These are phyloP conservation scores for Sandelia bainsii DNA, from an alignment of 2,797 vertebrate genomes.

Conservation along the genomic window DNA sequence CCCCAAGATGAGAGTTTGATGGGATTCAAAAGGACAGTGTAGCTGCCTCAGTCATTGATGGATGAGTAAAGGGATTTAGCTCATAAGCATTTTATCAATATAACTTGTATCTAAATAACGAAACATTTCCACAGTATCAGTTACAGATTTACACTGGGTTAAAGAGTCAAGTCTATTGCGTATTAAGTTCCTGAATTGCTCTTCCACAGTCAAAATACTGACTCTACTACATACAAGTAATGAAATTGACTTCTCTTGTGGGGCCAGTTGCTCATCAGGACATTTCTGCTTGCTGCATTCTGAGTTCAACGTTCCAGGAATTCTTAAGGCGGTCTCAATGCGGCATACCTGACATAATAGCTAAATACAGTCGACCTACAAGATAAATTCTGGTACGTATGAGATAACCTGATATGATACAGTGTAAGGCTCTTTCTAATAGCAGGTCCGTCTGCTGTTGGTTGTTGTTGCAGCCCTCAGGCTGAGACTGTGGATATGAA, in stretches of 20 bases:
- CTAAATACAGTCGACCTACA: background rate
- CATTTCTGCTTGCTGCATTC: slow-evolving; percentile 12
- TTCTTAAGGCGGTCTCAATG: background rate
- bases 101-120: slow-evolving; percentile 27
- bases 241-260: slow-evolving; percentile 17
- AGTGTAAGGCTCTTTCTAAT: slow-evolving; percentile 7
- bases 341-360: background rate
- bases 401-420: background rate
- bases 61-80: slow-evolving; percentile 43
- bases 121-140: slow-evolving; percentile 47
- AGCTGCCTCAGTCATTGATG: slow-evolving; percentile 42
- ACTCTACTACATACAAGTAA: background rate
- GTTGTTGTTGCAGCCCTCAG: slow-evolving; percentile 17
- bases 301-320: slow-evolving; percentile 20
- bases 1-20: slow-evolving; percentile 34
- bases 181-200: slow-evolving; percentile 37
- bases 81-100: slow-evolving; percentile 55
- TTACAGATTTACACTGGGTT: slow-evolving; percentile 46
- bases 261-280: slow-evolving; percentile 24
- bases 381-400: background rate
- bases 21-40: slow-evolving; percentile 41
- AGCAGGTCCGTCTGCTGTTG: slow-evolving; percentile 8
- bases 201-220: slow-evolving; percentile 27
- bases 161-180: slow-evolving; percentile 46
- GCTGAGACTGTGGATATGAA: slow-evolving; percentile 13